Conservation (phyloP, 2,888 invertebrate genomes). For the Nomada flava region DNA sequence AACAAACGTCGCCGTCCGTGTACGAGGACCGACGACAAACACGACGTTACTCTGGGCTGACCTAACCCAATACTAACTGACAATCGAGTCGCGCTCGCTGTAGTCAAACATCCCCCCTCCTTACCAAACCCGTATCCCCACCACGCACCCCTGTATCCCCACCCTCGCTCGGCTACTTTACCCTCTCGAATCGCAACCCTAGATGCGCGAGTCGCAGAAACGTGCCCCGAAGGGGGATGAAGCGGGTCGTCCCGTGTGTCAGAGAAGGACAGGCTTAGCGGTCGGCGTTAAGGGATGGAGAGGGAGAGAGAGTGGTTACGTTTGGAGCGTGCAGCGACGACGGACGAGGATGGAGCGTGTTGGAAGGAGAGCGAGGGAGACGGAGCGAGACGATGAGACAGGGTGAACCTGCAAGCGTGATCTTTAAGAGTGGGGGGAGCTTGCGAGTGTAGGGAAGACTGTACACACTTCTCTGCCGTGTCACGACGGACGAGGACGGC, state of each 20-base stretch:
- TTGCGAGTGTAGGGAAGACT: conserved; percentile 35
- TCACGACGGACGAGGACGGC: conserved; percentile 36
- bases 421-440: conserved; percentile 64
- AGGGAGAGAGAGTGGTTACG: conserved; percentile 34
- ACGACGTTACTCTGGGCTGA: conserved; percentile 83
- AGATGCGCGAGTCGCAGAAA: conserved; percentile 72
- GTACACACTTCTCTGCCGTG: conserved; percentile 40
- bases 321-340: neutral
- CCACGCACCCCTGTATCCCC: conserved; percentile 53
- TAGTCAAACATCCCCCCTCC: conserved; percentile 81
- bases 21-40: conserved; percentile 65
- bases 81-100: conserved; percentile 83
- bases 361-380: conserved; percentile 22
- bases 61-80: conserved; percentile 88
- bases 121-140: conserved; percentile 56
- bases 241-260: conserved; percentile 8
- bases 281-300: conserved; percentile 17
- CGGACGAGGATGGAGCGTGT: conserved; percentile 2
- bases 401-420: conserved; percentile 72
- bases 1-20: conserved; percentile 64
- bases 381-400: conserved; percentile 42
- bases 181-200: conserved; percentile 73
- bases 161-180: conserved; percentile 52
- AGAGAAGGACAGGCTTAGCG: conserved; percentile 5
- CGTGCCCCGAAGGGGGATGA: conserved; percentile 52